Base-by-base conservation (phyloP, 2,113 vertebrate species). In the Ovis canadensis region DNA sequence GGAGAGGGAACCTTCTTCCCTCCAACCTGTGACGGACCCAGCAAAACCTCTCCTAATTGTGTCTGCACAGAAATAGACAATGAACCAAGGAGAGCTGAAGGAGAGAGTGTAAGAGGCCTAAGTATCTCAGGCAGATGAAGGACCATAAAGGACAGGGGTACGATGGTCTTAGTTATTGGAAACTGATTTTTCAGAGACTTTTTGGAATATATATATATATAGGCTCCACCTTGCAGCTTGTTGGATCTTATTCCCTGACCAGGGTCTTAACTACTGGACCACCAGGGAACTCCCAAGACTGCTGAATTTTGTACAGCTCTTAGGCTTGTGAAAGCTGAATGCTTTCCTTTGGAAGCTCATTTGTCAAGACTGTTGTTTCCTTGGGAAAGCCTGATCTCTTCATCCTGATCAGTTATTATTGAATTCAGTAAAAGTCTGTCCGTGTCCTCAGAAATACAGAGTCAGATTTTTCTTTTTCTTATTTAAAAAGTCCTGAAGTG, bases 191-290 rank as follows among this genome's bases (percentile, higher is more conserved):
- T 54, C 83, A 59, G 77, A 80, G 52, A 36, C 54, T n/a, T 45
- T 81, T 67, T 27, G 21, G 71, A 43, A 25, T 77, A 25, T 77
- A 43, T 77, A 23, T 21, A 7, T 62, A 17, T 67, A 10, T 67
- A 36, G 21, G 36, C 36, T 25, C 11, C 12, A 43, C 23, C 36
- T 43, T 3, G 0, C 0, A 1, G 71, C 71, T 77, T 43, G 21
- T 43, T 77, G 71, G 36, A 43, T 27, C 71, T 77, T 77, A 77
- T 14, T 77, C 71, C 11, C 40, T 0, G 0, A 43, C 71, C 15
- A 40, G 36, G 67, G 21, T 25, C 71, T 74, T 74, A 43, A 74
- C n/a, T 40, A 13, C 17, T 40, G 21, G 36, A 74, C 71, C 21
- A 74, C 71, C 36, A 43, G 21, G 40, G 12, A 77, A 43, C 40